Evolutionary conservation across 2,888 invertebrate species (phyloP), one percentile per base, ranked within the genome.

Genomic region (Nemotelus pantherinus): DNA sequence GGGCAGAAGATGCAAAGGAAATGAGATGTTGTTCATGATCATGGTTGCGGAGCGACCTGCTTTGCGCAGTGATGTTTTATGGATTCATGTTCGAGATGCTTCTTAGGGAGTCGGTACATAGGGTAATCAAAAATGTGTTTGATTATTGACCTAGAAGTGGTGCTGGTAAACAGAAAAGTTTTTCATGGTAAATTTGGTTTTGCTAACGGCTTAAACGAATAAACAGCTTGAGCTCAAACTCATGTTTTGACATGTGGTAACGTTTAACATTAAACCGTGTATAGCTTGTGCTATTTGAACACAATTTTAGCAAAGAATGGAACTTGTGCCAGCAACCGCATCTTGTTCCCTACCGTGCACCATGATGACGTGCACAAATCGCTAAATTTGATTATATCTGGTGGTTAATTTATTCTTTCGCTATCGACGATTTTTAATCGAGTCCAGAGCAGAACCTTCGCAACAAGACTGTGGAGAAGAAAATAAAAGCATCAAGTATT

Each of bases 371-470:
- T 67, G 75, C 78, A 78, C 64, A 76, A 78, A 78, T 64, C 63
- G 58, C 55, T 68, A 76, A 76, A 76, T 78, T 78, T 64, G 78
- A 78, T 78, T 78, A 76, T 76, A 76, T 78, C 78, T 78, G 70
- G 71, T 71, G 48, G 78, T 78, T 78, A 78, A 78, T 78, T 78
- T 78, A 78, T 68, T 68, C 72, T 25, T 25, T 70, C 70, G 70
- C 76, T 78, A 78, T 78, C 76, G 65, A 64, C 25, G 55, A 63
- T 53, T 76, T 78, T 78, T 71, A 76, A 78, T 78, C 76, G 60
- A 63, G n/a, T 72, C 60, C 6, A 9, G n/a, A 60, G 55, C 55
- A 53, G 70, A 57, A 68, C 60, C 7, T 41, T 60, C 7, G 41
- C 60, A 60, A 60, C 60, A 60, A 60, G 60, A 60, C 43, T 60